A percentile compares a stretch with the other conserved stretches of the same genome.
Evolutionary conservation across 2,888 invertebrate genomes (phyloP).

Genomic region (Escarpia spicata): DNA sequence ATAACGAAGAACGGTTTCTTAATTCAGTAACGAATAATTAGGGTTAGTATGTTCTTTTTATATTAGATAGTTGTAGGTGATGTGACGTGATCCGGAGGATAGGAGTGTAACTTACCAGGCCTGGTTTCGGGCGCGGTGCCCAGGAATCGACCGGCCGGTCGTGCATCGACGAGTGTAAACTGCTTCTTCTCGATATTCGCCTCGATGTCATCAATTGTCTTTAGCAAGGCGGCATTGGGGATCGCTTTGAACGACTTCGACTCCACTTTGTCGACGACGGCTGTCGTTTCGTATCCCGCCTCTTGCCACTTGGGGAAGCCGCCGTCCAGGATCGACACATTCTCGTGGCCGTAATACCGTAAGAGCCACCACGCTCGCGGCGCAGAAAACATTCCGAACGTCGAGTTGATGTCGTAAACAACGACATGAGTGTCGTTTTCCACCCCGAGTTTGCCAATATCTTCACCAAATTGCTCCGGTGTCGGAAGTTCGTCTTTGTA

Average conservation of each 20-base stretch:
- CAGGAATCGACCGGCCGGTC: conserved; percentile 56
- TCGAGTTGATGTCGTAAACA: conserved; percentile 56
- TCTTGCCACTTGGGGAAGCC: conserved; percentile 55
- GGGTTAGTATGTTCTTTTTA: no score
- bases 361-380: conserved; percentile 61
- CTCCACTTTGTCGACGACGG: conserved; percentile 32
- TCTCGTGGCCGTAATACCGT: conserved; percentile 54
- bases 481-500: conserved; percentile 58
- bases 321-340: conserved; percentile 56
- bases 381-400: conserved; percentile 53
- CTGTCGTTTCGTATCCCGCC: conserved; percentile 43
- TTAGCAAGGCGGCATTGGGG: conserved; percentile 46
- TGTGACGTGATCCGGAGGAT: no score
- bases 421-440: conserved; percentile 55
- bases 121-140: conserved; percentile 59
- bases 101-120: conserved; percentile 45
- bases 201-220: conserved; percentile 53
- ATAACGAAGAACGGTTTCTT: no score
- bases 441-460: conserved; percentile 56
- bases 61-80: no score
- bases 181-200: conserved; percentile 44
- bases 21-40: no score
- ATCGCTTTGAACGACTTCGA: conserved; percentile 45
- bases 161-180: conserved; percentile 55
- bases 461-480: conserved; percentile 50